These are phyloP conservation scores for Callipepla squamata DNA, from an alignment of 2,113 vertebrate genomes.

Conservation along the genomic window DNA sequence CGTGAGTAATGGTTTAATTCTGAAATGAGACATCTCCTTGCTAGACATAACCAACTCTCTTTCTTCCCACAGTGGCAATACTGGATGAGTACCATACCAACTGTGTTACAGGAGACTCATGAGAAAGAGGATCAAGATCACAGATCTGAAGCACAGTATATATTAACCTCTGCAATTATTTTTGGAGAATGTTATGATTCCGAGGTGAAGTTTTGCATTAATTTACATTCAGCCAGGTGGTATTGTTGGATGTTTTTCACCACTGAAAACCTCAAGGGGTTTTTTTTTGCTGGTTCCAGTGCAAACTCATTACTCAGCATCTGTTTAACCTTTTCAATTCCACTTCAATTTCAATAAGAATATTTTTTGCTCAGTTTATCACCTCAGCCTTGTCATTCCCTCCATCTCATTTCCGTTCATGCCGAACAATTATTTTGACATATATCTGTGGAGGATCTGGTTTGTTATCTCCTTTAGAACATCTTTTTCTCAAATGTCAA, in stretches of 20 bases:
- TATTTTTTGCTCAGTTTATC: background rate
- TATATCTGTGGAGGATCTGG: background rate
- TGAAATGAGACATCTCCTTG: background rate
- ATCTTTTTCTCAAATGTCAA: slow-evolving; percentile 25
- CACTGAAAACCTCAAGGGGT: background rate
- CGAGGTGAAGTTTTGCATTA: background rate
- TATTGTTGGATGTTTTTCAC: background rate
- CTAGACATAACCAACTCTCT: background rate
- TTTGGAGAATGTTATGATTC: background rate
- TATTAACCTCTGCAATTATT: background rate
- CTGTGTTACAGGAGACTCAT: no score
- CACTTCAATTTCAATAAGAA: background rate
- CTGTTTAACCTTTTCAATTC: background rate
- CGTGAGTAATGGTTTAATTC: background rate
- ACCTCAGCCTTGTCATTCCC: background rate
- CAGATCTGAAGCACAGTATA: background rate
- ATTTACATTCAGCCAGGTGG: background rate
- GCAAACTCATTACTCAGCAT: background rate
- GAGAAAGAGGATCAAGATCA: background rate
- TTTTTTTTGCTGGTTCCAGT: background rate
- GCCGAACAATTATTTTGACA: background rate
- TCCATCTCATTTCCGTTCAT: background rate
- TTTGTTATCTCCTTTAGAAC: slow-evolving; percentile 3
- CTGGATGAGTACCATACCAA: background rate
- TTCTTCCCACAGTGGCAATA: background rate